Evolutionary conservation across 2,888 invertebrate genomes (phyloP).

Genomic region (Agrochola lota): DNA sequence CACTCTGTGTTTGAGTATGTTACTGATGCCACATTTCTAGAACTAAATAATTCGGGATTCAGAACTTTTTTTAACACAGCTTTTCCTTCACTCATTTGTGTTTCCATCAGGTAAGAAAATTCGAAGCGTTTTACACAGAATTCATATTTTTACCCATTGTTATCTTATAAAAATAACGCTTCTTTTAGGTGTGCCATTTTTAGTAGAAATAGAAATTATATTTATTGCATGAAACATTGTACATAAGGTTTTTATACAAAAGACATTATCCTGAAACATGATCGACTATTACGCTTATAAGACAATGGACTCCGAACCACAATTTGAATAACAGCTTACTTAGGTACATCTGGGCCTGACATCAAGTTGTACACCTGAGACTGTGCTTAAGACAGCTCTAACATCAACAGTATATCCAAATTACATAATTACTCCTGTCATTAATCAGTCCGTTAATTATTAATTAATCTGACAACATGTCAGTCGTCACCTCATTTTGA

Average conservation of each 20-base stretch:
- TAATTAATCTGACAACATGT: conserved; percentile 50
- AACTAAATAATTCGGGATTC: conserved; percentile 3
- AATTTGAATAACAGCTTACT: not conserved
- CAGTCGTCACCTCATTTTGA: conserved; percentile 40
- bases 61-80: not conserved
- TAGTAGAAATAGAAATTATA: too few species aligned
- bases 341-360: not conserved
- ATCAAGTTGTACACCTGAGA: conserved; percentile 17
- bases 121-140: not conserved
- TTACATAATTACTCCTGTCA: conserved; percentile 32
- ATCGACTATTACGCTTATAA: not conserved
- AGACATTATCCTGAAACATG: not conserved
- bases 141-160: not conserved
- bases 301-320: not conserved
- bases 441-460: conserved; percentile 42
- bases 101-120: not conserved
- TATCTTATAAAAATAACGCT: not conserved
- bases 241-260: too few species aligned
- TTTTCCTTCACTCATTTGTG: not conserved
- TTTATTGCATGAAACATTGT: too few species aligned
- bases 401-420: conserved; percentile 25
- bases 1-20: conserved; percentile 49
- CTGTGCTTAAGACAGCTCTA: not conserved
- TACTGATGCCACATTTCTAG: conserved; percentile 28
- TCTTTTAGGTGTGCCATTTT: not conserved